phyloP scores from a whole-genome alignment of 2,888 invertebrate species.

The Clanis bilineata region DNA sequence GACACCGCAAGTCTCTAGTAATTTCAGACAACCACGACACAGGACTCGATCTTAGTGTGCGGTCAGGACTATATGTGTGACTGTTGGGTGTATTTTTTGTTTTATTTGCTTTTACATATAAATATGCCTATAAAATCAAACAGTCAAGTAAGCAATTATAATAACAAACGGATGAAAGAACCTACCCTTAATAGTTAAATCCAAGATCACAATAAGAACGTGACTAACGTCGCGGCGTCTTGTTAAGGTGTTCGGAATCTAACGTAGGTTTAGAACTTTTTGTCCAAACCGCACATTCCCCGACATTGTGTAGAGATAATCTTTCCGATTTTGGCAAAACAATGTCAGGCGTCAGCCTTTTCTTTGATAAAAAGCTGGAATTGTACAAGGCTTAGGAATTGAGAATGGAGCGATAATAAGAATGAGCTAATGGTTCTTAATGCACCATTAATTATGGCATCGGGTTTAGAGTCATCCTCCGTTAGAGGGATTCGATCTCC shows the following conservation, averaged over 20 bases:
- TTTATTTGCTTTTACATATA: too few species aligned
- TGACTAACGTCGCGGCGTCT: not conserved
- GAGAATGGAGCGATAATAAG: not conserved
- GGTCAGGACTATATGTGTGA: too few species aligned
- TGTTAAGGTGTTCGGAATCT: slow-evolving; percentile 19
- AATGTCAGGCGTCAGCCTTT: not conserved
- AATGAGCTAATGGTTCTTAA: not conserved
- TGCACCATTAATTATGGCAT: not conserved
- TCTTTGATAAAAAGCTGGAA: not conserved
- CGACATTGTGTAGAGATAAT: slow-evolving; percentile 10
- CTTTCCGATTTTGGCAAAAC: slow-evolving; percentile 9
- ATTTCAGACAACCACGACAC: too few species aligned
- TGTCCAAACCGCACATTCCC: slow-evolving; percentile 10
- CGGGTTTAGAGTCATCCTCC: not conserved
- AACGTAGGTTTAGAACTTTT: slow-evolving; percentile 5
- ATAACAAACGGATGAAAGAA: too few species aligned
- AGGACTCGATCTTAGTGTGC: too few species aligned
- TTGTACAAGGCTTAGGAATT: not conserved
- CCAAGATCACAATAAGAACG: not conserved
- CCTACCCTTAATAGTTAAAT: not conserved
- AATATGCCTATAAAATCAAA: too few species aligned
- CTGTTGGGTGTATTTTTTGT: too few species aligned
- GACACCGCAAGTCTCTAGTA: too few species aligned
- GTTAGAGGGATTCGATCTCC: too few species aligned
- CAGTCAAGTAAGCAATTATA: too few species aligned